Evolutionary conservation across 2,888 invertebrate genomes (phyloP), one percentile per base, ranked within the genome.

Genomic region (Gastrophysa polygoni): DNA sequence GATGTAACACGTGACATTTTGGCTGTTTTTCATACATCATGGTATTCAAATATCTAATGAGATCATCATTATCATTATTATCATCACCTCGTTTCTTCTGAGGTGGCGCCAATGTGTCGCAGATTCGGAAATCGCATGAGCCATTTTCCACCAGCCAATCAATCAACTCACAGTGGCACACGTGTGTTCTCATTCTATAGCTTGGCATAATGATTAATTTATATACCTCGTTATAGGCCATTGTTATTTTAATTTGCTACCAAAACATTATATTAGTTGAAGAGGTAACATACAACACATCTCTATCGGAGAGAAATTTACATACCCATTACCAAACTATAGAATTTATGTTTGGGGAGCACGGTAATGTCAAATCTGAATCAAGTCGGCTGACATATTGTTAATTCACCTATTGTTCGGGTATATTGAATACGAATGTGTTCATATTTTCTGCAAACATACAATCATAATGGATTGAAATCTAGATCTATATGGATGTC

Each of bases 211-310:
- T 38, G 38, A 38, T 38, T 38, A 38, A 38, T 38, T 38, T 38
- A 38, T 38, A 38, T 38, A 38, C 38, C 38, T 38, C 14, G 38
- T 38, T 38, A 38, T n/a, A 38, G 38, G n/a, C 38, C 11, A 38
- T 38, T 38, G 38, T 38, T 38, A 38, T 38, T 38, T 38, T n/a
- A 38, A 38, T 38, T 38, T 38, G 38, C 38, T 38, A 38, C 38
- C 38, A 38, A 38, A 38, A 38, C 38, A 38, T 32, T 32, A 32
- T 38, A 38, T 38, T 38, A 38, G 38, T 14, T 38, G 38, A 38
- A 38, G 38, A 38, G 14, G 38, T 38, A 38, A 11, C 4, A 38
- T 6, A 38, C 38, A 38, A 38, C 14, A 38, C 14, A 38, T 38
- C 38, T 38, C 38, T 38, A 38, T 38, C 11, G n/a, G 14, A 14